Evolutionary conservation across 1,140 invertebrate species (phyloP), one percentile per base, ranked within the genome.

Genomic region (Drosophila sechellia): DNA sequence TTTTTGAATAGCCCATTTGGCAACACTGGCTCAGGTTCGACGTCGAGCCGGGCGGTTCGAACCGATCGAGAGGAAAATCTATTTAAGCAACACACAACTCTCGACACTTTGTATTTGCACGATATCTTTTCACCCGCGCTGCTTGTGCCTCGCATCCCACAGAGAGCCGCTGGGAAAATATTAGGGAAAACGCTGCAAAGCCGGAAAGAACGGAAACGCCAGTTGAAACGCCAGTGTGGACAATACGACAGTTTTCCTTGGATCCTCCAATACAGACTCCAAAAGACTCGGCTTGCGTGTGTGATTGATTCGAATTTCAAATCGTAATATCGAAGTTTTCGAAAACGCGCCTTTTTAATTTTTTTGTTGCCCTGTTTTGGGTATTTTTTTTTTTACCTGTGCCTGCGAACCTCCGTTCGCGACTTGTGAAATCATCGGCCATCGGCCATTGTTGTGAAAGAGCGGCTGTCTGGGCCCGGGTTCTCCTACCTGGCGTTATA

Each of bases 401-500:
- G 50, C 12, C 31, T 13, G 50, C 37, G 50, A 40, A 39, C 35
- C 25, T 22, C 34, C 11, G n/a, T 55, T 42, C 35, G 25, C 35
- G 40, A 42, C 48, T 35, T 61, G 42, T 58, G 40, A 40, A 57
- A 35, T 52, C 40, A 61, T 57, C 27, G 35, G 31, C 42, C 40
- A 61, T 57, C 27, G 35, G 31, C 42, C 70, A 20, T 52, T 55
- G 55, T 74, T 60, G 37, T 39, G 59, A 73, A 66, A 69, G 42
- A 57, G 40, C 42, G 49, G 49, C 25, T 25, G 73, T 52, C 43
- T 34, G 49, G 31, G n/a, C 56, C 57, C 15, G 49, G 11, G 49
- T 71, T 70, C 65, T 71, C 52, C 68, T 86, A 85, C 81, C 83
- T 85, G 81, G 73, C 74, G 77, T 66, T 76, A 50, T 50, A 52